Evolutionary conservation across 1,140 invertebrate species (phyloP).

Genomic region (Cotesia chilonis): DNA sequence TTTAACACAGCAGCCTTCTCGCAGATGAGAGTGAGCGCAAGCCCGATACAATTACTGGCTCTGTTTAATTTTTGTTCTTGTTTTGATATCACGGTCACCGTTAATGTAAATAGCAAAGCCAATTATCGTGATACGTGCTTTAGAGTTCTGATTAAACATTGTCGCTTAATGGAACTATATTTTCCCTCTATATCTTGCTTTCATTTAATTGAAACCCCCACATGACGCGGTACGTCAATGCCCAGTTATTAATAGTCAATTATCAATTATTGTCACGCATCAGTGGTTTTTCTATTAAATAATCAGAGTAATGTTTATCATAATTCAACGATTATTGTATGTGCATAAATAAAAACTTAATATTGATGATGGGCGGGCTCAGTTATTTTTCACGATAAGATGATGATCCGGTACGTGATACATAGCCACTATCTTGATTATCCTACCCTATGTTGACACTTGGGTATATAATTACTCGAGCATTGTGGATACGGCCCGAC

Average conservation of each 20-base stretch:
- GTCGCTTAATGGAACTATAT: slow-evolving; percentile 51
- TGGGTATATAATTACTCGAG: slow-evolving; percentile 39
- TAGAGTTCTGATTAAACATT: slow-evolving; percentile 60
- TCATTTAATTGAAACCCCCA: not conserved
- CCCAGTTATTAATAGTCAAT: slow-evolving; percentile 22
- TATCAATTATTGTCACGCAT: slow-evolving; percentile 12
- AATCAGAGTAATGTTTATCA: not conserved
- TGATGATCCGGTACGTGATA: slow-evolving; percentile 6
- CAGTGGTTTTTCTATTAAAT: not conserved
- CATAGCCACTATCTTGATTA: slow-evolving; percentile 37
- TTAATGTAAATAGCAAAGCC: slow-evolving; percentile 40
- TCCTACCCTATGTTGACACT: slow-evolving; percentile 36
- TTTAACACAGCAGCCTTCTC: slow-evolving; percentile 33
- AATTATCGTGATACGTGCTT: slow-evolving; percentile 51
- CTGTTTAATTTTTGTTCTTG: slow-evolving; percentile 40
- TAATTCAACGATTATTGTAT: not conserved
- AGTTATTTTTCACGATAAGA: no score
- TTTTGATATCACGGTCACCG: slow-evolving; percentile 48
- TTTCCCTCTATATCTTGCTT: not conserved
- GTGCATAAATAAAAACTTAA: not conserved
- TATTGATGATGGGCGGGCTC: not conserved
- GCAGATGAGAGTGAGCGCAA: slow-evolving; percentile 17
- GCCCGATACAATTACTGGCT: slow-evolving; percentile 51
- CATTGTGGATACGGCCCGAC: slow-evolving; percentile 32
- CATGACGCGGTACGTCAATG: slow-evolving; percentile 4